Conservation (phyloP, 2,113 vertebrate genomes). For the Deroptyus accipitrinus region DNA sequence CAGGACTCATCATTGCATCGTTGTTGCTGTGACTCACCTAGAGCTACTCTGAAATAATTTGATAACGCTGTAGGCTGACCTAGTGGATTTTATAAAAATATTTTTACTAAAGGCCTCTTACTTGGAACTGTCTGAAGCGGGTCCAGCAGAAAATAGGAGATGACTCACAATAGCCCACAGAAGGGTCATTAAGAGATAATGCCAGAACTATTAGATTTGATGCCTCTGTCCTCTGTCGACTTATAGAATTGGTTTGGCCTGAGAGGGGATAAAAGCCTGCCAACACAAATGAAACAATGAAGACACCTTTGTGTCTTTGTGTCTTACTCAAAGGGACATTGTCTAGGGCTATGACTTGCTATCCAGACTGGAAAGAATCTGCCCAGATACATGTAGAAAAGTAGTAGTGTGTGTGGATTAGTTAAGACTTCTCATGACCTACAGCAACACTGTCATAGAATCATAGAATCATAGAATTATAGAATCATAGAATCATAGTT, state of each 20-base stretch:
- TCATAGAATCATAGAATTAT: background rate
- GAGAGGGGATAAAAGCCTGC: background rate
- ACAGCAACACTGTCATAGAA: background rate
- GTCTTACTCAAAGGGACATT: background rate
- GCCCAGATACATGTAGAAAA: background rate
- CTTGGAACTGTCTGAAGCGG: background rate
- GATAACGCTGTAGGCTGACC: background rate
- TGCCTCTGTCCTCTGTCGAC: background rate
- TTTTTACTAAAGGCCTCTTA: background rate
- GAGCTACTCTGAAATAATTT: background rate
- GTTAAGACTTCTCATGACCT: background rate
- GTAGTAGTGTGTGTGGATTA: background rate
- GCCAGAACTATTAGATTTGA: background rate
- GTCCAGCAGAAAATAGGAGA: background rate
- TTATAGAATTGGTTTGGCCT: background rate
- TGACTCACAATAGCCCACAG: background rate
- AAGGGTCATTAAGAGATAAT: slow-evolving; percentile 12
- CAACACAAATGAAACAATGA: background rate
- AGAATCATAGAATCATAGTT: background rate
- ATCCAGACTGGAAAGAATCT: background rate
- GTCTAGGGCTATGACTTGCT: background rate
- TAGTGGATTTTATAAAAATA: background rate
- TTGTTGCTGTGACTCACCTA: background rate
- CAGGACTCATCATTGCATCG: background rate
- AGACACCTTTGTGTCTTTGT: background rate